A percentile compares a stretch with the other conserved stretches of the same genome.
phyloP scores from a whole-genome alignment of 2,797 vertebrate species.

The Xenopus petersii region DNA sequence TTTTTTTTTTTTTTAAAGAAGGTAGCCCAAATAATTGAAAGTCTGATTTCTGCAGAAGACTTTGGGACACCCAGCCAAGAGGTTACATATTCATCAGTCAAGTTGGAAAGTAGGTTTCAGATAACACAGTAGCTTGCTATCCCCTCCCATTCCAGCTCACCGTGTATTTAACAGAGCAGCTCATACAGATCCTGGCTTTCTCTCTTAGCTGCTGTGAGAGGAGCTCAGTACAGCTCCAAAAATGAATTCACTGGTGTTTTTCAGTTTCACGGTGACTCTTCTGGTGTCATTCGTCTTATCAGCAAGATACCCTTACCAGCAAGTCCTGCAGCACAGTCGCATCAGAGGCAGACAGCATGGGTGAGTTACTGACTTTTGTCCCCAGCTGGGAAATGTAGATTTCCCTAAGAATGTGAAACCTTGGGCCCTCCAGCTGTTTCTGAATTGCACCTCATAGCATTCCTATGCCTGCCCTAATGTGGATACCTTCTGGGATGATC shows the following conservation, averaged over 20 bases:
- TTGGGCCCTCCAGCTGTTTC: too few species aligned
- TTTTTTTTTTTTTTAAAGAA: not conserved
- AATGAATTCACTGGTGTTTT: conserved; percentile 58
- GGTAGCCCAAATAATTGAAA: conserved; percentile 14
- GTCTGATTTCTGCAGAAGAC: conserved; percentile 24
- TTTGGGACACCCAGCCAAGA: conserved; percentile 42
- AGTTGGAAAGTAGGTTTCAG: conserved; percentile 44
- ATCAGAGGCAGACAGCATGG: conserved; percentile 87
- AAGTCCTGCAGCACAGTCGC: conserved; percentile 90
- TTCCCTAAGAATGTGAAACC: too few species aligned
- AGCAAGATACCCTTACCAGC: conserved; percentile 83
- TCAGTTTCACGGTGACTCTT: conserved; percentile 60
- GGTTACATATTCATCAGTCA: conserved; percentile 46
- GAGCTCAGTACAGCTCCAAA: conserved; percentile 18
- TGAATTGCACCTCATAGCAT: too few species aligned
- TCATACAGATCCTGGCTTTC: conserved; percentile 43
- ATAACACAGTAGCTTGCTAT: conserved; percentile 51
- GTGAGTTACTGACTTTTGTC: conserved; percentile 65
- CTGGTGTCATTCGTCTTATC: conserved; percentile 59
- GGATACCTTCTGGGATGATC: too few species aligned
- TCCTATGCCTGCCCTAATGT: too few species aligned
- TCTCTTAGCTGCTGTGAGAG: conserved; percentile 16
- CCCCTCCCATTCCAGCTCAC: conserved; percentile 51
- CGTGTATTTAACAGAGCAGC: conserved; percentile 55
- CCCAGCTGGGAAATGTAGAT: too few species aligned